Evolutionary conservation across 2,113 vertebrate species (phyloP).

Genomic region (Hippocampus abdominalis): DNA sequence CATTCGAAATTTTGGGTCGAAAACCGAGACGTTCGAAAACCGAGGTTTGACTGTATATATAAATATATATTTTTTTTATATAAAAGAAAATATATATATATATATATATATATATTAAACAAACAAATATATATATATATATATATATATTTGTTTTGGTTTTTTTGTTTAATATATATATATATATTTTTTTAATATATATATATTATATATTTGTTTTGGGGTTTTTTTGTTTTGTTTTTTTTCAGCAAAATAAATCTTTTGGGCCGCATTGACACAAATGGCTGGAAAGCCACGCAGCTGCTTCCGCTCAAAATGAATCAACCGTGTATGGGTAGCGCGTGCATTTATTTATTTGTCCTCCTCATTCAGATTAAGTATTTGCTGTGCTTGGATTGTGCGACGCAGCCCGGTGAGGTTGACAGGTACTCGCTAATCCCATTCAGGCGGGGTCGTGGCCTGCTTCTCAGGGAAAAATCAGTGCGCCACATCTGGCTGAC

Average conservation of each 20-base stretch:
- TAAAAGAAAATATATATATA: constrained; percentile 20
- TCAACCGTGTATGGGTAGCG: too few relatives aligned
- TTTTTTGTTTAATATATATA: too few relatives aligned
- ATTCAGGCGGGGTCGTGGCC: constrained; percentile 36
- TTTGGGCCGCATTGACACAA: background rate
- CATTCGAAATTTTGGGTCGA: too few relatives aligned
- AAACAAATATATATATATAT: constrained; percentile 23
- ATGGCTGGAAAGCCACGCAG: background rate
- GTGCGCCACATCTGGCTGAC: constrained; percentile 64
- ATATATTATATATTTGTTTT: too few relatives aligned
- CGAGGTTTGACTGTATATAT: too few relatives aligned
- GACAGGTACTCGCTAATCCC: constrained; percentile 43
- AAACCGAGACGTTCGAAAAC: too few relatives aligned
- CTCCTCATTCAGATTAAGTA: constrained; percentile 2
- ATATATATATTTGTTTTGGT: constrained; percentile 7
- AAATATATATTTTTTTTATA: constrained; percentile 19
- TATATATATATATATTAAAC: constrained; percentile 22
- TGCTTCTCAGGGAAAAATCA: constrained; percentile 63
- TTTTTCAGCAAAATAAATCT: constrained; percentile 13
- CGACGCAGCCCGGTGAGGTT: constrained; percentile 44
- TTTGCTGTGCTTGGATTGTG: constrained; percentile 27
- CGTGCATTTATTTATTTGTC: background rate
- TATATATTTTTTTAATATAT: too few relatives aligned
- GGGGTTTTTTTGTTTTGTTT: too few relatives aligned
- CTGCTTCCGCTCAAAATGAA: background rate